These are phyloP conservation scores for Cantharis rustica DNA, from an alignment of 2,888 invertebrate genomes.

Conservation along the genomic window DNA sequence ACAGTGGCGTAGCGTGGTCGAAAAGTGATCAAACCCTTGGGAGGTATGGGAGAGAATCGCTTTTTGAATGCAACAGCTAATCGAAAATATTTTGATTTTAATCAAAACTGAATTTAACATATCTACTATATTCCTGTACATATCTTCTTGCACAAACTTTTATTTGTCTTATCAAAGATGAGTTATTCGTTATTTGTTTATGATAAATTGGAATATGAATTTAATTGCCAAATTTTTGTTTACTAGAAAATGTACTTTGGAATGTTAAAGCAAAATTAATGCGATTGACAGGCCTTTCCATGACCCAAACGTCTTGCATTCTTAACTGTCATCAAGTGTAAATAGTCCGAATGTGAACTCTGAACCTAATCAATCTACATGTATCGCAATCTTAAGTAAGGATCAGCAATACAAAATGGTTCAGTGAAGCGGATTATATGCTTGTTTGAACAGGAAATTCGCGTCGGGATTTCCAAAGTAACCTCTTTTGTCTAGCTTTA, in stretches of 20 bases:
- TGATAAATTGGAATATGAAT: neutral
- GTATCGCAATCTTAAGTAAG: slow-evolving; percentile 14
- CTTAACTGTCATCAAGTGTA: slow-evolving; percentile 21
- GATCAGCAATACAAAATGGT: slow-evolving; percentile 14
- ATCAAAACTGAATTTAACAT: neutral
- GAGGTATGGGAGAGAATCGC: too few species aligned
- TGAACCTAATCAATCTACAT: slow-evolving; percentile 24
- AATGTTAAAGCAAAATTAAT: neutral
- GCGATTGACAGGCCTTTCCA: neutral
- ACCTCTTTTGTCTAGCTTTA: slow-evolving; percentile 6
- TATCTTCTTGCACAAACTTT: neutral
- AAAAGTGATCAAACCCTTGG: too few species aligned
- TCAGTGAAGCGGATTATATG: slow-evolving; percentile 18
- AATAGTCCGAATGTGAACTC: slow-evolving; percentile 17
- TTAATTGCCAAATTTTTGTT: neutral
- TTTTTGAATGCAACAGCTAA: too few species aligned
- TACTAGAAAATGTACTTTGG: neutral
- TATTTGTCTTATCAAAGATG: neutral
- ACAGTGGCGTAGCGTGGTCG: too few species aligned
- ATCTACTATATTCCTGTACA: neutral
- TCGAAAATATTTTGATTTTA: neutral
- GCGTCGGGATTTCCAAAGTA: neutral
- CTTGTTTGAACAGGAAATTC: slow-evolving; percentile 14
- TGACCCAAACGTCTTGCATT: slow-evolving; percentile 12
- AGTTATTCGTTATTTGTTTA: neutral